Conservation (phyloP, 2,888 invertebrate species). For the Lithophane socia region DNA sequence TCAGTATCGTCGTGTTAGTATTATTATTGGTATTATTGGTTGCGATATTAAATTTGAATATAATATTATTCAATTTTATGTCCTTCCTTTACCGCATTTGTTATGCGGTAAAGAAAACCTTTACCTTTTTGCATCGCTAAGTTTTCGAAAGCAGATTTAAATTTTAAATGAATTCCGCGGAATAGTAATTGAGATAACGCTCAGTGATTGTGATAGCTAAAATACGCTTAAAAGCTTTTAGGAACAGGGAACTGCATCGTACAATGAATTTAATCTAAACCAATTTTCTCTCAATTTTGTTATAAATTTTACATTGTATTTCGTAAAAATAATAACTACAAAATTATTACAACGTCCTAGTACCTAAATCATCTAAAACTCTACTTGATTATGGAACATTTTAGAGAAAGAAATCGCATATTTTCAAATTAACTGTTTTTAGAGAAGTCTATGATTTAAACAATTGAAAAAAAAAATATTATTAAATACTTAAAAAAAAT, state of each 20-base stretch:
- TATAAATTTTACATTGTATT: neutral
- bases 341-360: neutral
- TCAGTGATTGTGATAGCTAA: constrained; percentile 19
- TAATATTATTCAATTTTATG: neutral
- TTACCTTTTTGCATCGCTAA: constrained; percentile 10
- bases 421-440: too few species aligned
- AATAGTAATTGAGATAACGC: constrained; percentile 29
- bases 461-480: neutral
- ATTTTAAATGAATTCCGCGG: constrained; percentile 43
- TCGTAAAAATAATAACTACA: neutral
- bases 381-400: neutral
- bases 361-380: neutral
- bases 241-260: neutral
- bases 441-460: neutral
- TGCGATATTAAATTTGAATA: neutral
- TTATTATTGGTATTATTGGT: neutral
- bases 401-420: neutral
- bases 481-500: neutral
- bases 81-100: neutral
- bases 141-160: constrained; percentile 38
- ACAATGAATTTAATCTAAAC: neutral
- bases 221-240: constrained; percentile 37
- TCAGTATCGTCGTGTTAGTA: neutral
- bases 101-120: too few species aligned
- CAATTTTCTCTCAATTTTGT: neutral